These are phyloP conservation scores for Arctia plantaginis DNA, from an alignment of 2,888 invertebrate genomes.

Conservation along the genomic window DNA sequence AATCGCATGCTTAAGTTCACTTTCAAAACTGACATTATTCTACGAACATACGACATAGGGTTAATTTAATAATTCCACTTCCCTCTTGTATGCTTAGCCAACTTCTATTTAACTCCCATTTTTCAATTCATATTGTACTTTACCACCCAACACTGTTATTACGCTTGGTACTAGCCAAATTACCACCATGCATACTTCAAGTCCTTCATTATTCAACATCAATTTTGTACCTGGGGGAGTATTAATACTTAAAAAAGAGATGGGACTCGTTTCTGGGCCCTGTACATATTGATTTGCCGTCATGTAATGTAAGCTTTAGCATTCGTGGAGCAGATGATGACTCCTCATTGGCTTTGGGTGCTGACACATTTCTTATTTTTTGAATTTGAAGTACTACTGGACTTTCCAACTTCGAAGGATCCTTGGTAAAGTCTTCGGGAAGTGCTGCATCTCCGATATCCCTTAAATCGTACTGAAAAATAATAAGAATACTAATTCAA, in stretches of 20 bases:
- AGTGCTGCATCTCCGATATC: conserved; percentile 92
- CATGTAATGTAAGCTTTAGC: conserved; percentile 93
- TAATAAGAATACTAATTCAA: conserved; percentile 45
- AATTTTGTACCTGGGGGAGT: conserved; percentile 97
- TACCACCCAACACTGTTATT: conserved; percentile 93
- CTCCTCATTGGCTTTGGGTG: conserved; percentile 96
- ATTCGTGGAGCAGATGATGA: conserved; percentile 93
- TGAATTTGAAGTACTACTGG: conserved; percentile 94
- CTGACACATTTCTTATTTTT: conserved; percentile 94
- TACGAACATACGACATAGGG: too few species aligned
- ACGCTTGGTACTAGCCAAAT: conserved; percentile 90
- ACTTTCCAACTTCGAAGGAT: conserved; percentile 81
- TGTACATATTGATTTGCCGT: conserved; percentile 92
- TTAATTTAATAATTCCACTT: too few species aligned
- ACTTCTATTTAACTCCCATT: conserved; percentile 93
- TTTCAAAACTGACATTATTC: too few species aligned
- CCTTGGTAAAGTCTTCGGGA: conserved; percentile 89
- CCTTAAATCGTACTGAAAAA: conserved; percentile 90
- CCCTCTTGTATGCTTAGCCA: conserved; percentile 88
- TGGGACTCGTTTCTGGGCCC: conserved; percentile 92
- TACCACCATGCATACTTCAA: conserved; percentile 89
- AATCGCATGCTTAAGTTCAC: too few species aligned
- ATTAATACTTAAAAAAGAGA: conserved; percentile 90
- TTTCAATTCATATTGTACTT: conserved; percentile 94
- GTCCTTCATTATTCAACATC: conserved; percentile 75